Base-by-base conservation (phyloP, 2,888 invertebrate species). In the Raillietiella orientalis region DNA sequence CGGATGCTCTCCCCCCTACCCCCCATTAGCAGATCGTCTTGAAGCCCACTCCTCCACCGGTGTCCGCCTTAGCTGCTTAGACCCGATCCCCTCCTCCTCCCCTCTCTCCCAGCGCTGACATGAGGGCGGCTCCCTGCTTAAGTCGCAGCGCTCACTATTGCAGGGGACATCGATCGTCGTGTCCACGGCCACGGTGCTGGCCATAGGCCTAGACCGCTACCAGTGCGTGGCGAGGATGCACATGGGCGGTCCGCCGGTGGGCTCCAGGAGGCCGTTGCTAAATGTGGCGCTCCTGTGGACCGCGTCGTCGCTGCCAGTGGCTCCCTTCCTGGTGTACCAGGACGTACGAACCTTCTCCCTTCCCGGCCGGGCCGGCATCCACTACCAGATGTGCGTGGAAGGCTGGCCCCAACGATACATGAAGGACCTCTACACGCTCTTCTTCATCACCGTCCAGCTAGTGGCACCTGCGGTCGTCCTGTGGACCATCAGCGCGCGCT, bases 171-270 rank as follows among this genome's bases (percentile, higher is more conserved):
- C n/a, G n/a, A n/a, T n/a, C n/a, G n/a, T 59, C 40, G 55, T 60
- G 14, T 56, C 56, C 2, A 55, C 58, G 1, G 55, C 56, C 30
- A 58, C 56, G 27, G 58, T 59, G 26, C 52, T 57, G 1, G 56
- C 57, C 27, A 60, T 60, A 20, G 45, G 47, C 8, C 34, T 47
- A 14, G 49, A 49, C 30, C 38, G 48, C 16, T 44, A 45, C 33
- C 39, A 40, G 31, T 45, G 53, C 21, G 53, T 55, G 30, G 50
- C 55, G 3, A 43, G 44, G 29, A 46, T 46, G 16, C 45, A 44
- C 3, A 43, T n/a, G 38, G 4, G 28, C 30, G 25, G 28, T 32
- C 29, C 27, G 33, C 23, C n/a, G n/a, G n/a, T n/a, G n/a, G n/a
- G n/a, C n/a, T n/a, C 4, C 32, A 33, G 10, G 32, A 46, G 28